Conservation (phyloP, 2,113 vertebrate genomes). For the Nesoenas mayeri region DNA sequence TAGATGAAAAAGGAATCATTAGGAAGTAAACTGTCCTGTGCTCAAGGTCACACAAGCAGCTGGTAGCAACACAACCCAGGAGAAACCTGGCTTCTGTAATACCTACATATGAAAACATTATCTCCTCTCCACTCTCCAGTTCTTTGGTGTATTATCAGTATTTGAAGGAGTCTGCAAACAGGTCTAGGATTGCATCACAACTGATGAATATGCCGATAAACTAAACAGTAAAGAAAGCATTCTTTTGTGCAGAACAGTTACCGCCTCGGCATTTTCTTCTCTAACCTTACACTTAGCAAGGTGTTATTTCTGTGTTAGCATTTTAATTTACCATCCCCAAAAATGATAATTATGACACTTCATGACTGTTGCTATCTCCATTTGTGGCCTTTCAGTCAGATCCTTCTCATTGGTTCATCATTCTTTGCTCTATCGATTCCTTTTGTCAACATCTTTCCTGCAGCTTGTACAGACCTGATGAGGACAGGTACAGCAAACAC, state of each 20-base stretch:
- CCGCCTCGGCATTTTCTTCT: not conserved
- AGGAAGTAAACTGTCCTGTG: not conserved
- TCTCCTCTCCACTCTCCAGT: rapidly evolving
- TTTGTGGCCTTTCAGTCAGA: slow-evolving; percentile 71
- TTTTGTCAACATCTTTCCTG: slow-evolving; percentile 81
- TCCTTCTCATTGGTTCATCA: slow-evolving; percentile 86
- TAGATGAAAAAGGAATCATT: not conserved
- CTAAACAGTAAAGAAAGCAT: not conserved
- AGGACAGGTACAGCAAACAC: slow-evolving; percentile 66
- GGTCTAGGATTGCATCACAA: not conserved
- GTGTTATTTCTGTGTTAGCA: slow-evolving; percentile 45
- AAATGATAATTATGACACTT: slow-evolving; percentile 63
- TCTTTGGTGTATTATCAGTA: not conserved
- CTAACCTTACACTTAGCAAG: slow-evolving; percentile 4
- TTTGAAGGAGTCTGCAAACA: not conserved
- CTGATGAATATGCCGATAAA: not conserved
- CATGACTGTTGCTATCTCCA: slow-evolving; percentile 67
- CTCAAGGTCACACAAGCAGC: not conserved
- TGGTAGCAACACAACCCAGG: not conserved
- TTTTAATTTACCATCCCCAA: slow-evolving; percentile 22
- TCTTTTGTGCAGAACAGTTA: not conserved
- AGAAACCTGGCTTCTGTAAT: not conserved
- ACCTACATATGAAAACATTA: not conserved
- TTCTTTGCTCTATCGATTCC: slow-evolving; percentile 91
- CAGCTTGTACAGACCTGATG: slow-evolving; percentile 70